Conservation (phyloP, 2,113 vertebrate genomes). For the Porphyrio hochstetteri region DNA sequence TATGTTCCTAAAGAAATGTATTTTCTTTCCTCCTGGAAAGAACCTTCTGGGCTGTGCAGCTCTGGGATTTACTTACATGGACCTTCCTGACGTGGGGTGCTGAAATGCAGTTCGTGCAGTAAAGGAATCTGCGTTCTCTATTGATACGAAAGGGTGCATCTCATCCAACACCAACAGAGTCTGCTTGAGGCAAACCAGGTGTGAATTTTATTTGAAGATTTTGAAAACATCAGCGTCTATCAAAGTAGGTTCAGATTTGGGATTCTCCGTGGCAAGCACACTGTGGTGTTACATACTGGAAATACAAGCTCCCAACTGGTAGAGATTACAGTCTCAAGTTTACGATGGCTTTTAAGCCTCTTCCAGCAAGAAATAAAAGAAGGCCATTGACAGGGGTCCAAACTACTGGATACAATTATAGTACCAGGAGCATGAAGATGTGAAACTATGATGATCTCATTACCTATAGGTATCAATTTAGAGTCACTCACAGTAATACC, state of each 20-base stretch:
- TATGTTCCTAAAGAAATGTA: background rate
- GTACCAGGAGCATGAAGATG: background rate
- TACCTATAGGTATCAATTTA: background rate
- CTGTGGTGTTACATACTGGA: background rate
- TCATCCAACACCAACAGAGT: background rate
- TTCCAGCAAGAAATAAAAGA: background rate
- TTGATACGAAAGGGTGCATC: background rate
- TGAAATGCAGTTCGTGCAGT: background rate
- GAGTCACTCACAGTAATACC: background rate
- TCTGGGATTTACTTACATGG: background rate
- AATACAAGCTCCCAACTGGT: background rate
- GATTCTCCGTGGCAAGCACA: background rate
- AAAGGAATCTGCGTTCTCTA: background rate
- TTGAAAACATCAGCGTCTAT: background rate
- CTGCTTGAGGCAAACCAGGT: background rate
- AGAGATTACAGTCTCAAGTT: background rate
- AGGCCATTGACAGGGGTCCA: background rate
- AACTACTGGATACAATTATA: background rate
- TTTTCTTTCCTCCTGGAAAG: background rate
- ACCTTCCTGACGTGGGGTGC: background rate
- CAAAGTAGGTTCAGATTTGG: background rate
- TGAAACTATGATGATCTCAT: background rate
- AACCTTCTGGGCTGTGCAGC: background rate
- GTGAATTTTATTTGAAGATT: background rate
- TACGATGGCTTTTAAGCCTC: background rate